Evolutionary conservation across 2,113 vertebrate species (phyloP).

Genomic region (Mirounga angustirostris): DNA sequence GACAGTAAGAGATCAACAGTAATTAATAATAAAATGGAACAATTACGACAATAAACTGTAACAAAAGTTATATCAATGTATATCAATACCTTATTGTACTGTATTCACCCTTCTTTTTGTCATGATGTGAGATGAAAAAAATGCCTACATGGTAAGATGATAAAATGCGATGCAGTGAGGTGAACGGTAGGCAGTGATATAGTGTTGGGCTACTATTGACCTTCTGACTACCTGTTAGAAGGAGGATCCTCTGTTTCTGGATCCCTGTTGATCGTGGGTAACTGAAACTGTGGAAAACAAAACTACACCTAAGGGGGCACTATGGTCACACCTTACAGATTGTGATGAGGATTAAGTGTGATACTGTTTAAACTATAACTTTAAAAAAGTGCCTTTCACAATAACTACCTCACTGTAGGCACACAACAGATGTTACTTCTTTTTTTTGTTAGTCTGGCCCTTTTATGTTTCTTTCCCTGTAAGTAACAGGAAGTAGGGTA

Average conservation of each 20-base stretch:
- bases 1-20: neutral
- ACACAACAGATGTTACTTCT: neutral
- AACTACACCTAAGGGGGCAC: neutral
- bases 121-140: neutral
- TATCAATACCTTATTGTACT: neutral
- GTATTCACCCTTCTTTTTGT: neutral
- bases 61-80: neutral
- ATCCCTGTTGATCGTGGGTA: neutral
- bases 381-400: neutral
- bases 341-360: neutral
- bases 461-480: neutral
- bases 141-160: neutral
- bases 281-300: neutral
- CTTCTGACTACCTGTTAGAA: neutral
- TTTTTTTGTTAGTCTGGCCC: neutral
- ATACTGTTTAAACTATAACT: neutral
- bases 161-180: neutral
- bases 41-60: neutral
- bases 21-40: neutral
- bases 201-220: neutral
- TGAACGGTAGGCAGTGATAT: neutral
- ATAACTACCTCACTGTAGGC: neutral
- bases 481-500: slow-evolving; percentile 37
- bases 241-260: neutral
- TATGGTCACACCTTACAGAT: neutral